Evolutionary conservation across 1,140 invertebrate species (phyloP).

Genomic region (Heliconius melpomene): DNA sequence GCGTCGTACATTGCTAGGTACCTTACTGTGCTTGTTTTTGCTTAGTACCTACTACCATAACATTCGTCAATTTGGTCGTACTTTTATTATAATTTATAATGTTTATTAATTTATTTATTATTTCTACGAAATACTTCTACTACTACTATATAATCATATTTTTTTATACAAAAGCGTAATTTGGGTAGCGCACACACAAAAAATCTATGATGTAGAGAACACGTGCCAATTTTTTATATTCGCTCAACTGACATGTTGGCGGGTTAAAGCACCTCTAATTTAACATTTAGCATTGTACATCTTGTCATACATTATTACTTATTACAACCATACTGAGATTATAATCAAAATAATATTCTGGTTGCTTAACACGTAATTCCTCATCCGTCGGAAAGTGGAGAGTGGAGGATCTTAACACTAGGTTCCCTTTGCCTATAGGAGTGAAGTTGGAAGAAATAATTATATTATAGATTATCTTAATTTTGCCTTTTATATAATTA

Average conservation of each 20-base stretch:
- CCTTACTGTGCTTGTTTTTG: not conserved
- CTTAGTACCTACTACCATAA: not conserved
- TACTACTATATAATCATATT: not conserved
- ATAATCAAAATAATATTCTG: not conserved
- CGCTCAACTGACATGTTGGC: slow-evolving; percentile 35
- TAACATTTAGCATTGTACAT: slow-evolving; percentile 28
- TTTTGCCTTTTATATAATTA: not conserved
- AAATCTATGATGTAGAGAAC: slow-evolving; percentile 35
- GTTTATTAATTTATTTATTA: not conserved
- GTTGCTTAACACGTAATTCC: no score
- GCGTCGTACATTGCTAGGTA: not conserved
- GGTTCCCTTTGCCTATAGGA: no score
- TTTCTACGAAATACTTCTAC: not conserved
- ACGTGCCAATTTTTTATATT: slow-evolving; percentile 43
- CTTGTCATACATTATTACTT: slow-evolving; percentile 9
- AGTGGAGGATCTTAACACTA: no score
- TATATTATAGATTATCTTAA: no score
- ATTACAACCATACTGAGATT: slow-evolving; percentile 6
- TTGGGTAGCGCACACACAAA: slow-evolving; percentile 32
- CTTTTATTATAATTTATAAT: not conserved
- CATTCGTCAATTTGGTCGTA: not conserved
- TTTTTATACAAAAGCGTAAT: slow-evolving; percentile 33
- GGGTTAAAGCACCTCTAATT: slow-evolving; percentile 37
- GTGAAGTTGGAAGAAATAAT: no score
- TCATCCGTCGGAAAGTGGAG: no score